Evolutionary conservation across 2,113 vertebrate species (phyloP).

Genomic region (Motacilla tschutschensis): DNA sequence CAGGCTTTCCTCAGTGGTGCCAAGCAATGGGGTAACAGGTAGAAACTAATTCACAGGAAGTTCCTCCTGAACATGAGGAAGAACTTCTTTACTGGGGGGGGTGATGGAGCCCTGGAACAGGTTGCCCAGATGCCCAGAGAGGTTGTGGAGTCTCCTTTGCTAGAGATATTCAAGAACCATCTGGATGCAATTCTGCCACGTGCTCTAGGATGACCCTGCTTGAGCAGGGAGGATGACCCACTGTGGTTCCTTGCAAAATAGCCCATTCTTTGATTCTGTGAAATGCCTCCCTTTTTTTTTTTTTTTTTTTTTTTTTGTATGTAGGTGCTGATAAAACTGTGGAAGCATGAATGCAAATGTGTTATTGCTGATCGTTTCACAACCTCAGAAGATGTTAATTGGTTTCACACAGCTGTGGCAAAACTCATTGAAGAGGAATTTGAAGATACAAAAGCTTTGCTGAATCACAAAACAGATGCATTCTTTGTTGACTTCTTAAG

Average conservation of each 20-base stretch:
- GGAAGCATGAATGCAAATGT: constrained; percentile 94
- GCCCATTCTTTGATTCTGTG: neutral
- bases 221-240: neutral
- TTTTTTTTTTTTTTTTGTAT: neutral
- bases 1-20: accelerated
- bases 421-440: constrained; percentile 79
- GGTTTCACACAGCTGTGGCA: constrained; percentile 84
- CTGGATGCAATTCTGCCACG: neutral
- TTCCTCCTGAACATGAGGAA: neutral
- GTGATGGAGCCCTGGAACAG: neutral
- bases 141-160: neutral
- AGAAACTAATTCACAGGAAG: neutral
- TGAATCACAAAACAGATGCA: constrained; percentile 72
- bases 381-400: constrained; percentile 78
- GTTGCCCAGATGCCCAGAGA: neutral
- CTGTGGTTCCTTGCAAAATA: neutral
- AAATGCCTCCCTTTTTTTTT: neutral
- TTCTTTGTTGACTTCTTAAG: constrained; percentile 95
- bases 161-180: neutral
- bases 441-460: constrained; percentile 60
- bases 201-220: neutral
- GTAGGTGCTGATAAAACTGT: constrained; percentile 83
- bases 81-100: neutral
- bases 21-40: neutral
- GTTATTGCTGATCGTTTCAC: constrained; percentile 94